Conservation (phyloP, 2,797 vertebrate species). For the Oreochromis mossambicus region DNA sequence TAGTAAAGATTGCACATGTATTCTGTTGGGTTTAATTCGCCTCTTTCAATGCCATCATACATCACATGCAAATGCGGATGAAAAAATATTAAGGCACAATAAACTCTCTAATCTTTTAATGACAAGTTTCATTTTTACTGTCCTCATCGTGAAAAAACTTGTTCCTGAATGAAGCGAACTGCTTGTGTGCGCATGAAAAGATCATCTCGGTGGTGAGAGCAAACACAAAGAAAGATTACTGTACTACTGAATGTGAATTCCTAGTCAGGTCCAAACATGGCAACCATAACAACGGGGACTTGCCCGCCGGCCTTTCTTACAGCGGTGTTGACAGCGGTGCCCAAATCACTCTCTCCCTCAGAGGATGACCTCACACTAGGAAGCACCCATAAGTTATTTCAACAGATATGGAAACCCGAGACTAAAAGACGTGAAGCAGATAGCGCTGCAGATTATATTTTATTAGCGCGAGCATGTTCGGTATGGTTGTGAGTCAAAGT, state of each 20-base stretch:
- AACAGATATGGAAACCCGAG: constrained; percentile 28
- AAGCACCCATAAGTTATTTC: constrained; percentile 36
- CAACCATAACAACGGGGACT: constrained; percentile 50
- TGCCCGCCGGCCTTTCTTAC: constrained; percentile 23
- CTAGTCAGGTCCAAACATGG: constrained; percentile 64
- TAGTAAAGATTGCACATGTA: neutral
- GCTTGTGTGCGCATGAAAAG: constrained; percentile 24
- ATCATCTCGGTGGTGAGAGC: constrained; percentile 8
- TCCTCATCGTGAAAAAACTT: constrained; percentile 20
- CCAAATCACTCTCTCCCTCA: constrained; percentile 24
- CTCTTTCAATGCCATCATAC: neutral
- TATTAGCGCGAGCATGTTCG: constrained; percentile 57
- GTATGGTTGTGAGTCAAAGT: constrained; percentile 49
- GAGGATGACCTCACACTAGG: constrained; percentile 37
- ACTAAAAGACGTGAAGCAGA: constrained; percentile 45
- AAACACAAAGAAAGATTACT: constrained; percentile 56
- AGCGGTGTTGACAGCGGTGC: constrained; percentile 28
- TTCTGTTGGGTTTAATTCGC: neutral
- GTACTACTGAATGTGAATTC: constrained; percentile 43
- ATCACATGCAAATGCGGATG: constrained; percentile 10
- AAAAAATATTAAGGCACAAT: constrained; percentile 8
- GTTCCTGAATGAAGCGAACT: constrained; percentile 10
- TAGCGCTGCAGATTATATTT: constrained; percentile 51
- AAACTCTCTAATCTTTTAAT: constrained; percentile 42
- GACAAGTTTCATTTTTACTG: constrained; percentile 24